Evolutionary conservation across 2,797 vertebrate genomes (phyloP).

Genomic region (Euthynnus affinis): DNA sequence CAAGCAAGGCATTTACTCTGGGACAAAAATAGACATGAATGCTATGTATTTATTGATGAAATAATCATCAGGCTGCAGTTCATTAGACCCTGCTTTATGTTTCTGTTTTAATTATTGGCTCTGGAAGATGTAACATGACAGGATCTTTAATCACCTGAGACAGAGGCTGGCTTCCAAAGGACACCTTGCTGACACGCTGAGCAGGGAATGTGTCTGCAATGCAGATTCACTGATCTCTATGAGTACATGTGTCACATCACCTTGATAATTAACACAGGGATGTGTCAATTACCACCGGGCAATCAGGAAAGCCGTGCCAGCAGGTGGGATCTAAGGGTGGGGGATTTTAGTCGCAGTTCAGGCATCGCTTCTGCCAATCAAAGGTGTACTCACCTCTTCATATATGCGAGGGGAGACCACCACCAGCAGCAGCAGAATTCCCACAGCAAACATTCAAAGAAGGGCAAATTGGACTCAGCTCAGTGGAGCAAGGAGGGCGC

Average conservation of each 20-base stretch:
- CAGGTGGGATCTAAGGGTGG: conserved; percentile 62
- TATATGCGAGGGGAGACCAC: conserved; percentile 38
- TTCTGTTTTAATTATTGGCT: conserved; percentile 88
- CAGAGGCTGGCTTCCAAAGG: conserved; percentile 79
- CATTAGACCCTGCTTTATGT: conserved; percentile 86
- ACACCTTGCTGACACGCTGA: conserved; percentile 82
- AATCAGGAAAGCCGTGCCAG: conserved; percentile 68
- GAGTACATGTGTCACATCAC: conserved; percentile 79
- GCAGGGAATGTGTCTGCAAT: conserved; percentile 78
- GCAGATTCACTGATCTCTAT: conserved; percentile 80
- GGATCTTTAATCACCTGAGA: conserved; percentile 84
- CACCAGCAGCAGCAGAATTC: conserved; percentile 49
- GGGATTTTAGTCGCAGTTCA: conserved; percentile 52
- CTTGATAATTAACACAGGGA: conserved; percentile 81
- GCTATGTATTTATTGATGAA: conserved; percentile 81
- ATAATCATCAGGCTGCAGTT: conserved; percentile 83
- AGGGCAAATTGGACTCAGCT: conserved; percentile 77
- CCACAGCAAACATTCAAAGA: conserved; percentile 77
- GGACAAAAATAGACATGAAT: conserved; percentile 68
- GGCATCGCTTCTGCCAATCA: conserved; percentile 59
- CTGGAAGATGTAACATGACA: conserved; percentile 82
- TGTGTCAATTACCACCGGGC: conserved; percentile 79
- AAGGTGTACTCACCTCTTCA: conserved; percentile 53
- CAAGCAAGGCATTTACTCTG: conserved; percentile 75
- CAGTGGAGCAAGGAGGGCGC: conserved; percentile 74